Conservation (phyloP, 2,888 invertebrate genomes). For the Netelia inedita region DNA sequence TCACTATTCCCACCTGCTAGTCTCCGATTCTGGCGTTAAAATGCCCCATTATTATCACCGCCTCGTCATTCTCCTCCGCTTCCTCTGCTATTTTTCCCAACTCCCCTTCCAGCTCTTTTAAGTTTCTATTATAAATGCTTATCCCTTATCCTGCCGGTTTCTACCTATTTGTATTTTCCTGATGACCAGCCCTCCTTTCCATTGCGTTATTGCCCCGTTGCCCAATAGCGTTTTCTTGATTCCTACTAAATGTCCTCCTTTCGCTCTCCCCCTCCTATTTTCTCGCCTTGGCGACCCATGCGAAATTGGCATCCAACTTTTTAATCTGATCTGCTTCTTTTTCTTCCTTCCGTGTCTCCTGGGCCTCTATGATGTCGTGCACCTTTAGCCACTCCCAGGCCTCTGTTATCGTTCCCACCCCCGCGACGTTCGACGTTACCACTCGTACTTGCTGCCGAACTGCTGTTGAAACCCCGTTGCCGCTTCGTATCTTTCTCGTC, state of each 20-base stretch:
- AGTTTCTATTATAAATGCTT: conserved; percentile 5
- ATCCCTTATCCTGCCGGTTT: conserved; percentile 12
- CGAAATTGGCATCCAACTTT: conserved; percentile 12
- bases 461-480: conserved; percentile 1
- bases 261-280: conserved; percentile 34
- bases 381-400: conserved; percentile 10
- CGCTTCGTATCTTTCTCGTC: not conserved
- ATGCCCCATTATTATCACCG: conserved; percentile 32
- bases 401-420: not conserved
- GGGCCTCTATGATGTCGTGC: not conserved
- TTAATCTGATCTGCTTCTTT: not conserved
- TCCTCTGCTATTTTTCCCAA: not conserved
- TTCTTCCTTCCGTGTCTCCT: conserved; percentile 35
- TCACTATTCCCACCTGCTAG: not conserved
- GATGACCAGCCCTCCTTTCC: conserved; percentile 41
- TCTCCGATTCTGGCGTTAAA: conserved; percentile 55
- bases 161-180: conserved; percentile 10
- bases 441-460: not conserved
- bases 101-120: not conserved
- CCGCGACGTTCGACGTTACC: conserved; percentile 17
- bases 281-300: conserved; percentile 16
- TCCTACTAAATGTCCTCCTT: conserved; percentile 43
- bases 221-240: conserved; percentile 15
- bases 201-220: not conserved
- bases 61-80: conserved; percentile 6